Percentiles rank a stretch among this genome's conserved stretches.
phyloP scores from a whole-genome alignment of 2,113 vertebrate genomes.

The Regulus satrapa region DNA sequence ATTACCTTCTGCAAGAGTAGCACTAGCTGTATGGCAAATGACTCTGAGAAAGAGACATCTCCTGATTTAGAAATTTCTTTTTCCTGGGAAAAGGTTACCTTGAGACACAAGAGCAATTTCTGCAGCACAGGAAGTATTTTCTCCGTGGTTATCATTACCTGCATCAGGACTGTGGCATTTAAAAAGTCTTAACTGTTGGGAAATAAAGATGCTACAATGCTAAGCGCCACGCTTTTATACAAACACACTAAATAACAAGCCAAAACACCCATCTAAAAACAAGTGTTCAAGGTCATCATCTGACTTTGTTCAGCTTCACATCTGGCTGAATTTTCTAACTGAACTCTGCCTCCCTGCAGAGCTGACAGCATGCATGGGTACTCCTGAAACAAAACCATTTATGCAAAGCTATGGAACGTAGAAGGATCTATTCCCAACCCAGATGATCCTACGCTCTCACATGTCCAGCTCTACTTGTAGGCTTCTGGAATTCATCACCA shows the following conservation, averaged over 20 bases:
- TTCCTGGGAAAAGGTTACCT: background rate
- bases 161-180: background rate
- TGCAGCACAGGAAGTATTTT: background rate
- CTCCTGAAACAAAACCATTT: background rate
- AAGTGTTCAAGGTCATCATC: background rate
- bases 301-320: background rate
- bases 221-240: background rate
- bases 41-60: background rate
- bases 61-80: background rate
- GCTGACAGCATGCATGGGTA: rapidly evolving
- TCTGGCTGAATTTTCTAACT: background rate
- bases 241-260: background rate
- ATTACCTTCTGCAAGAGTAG: background rate
- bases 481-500: background rate
- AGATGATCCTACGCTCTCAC: background rate
- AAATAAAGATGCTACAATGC: background rate
- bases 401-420: background rate
- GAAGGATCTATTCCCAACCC: background rate
- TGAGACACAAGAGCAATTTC: background rate
- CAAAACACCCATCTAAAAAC: background rate
- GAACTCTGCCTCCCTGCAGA: background rate
- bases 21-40: background rate
- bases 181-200: background rate
- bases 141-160: background rate
- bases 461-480: background rate